Conservation (phyloP, 2,113 vertebrate genomes). For the Atractosteus spatula region DNA sequence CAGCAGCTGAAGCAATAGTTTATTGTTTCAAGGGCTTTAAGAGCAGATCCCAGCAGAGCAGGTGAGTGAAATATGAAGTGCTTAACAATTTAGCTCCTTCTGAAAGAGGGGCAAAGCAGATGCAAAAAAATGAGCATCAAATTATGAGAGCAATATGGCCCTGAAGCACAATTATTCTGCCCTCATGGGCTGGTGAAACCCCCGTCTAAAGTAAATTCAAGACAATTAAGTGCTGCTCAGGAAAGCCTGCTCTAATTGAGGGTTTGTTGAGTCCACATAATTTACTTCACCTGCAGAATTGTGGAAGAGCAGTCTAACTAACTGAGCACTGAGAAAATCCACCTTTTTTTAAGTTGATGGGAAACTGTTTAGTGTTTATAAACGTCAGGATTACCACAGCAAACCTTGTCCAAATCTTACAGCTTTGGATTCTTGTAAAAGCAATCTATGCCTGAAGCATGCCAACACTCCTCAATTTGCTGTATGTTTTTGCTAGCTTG, state of each 20-base stretch:
- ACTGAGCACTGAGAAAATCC: too few species aligned
- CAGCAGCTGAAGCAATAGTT: conserved; percentile 37
- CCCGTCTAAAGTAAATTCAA: conserved; percentile 31
- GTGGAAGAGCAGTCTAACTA: too few species aligned
- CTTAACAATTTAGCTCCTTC: conserved; percentile 10
- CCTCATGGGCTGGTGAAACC: conserved; percentile 26
- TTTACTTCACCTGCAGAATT: too few species aligned
- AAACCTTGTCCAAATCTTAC: too few species aligned
- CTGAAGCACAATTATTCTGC: conserved; percentile 30
- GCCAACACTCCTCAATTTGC: too few species aligned
- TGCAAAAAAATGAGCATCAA: background rate
- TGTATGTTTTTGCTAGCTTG: too few species aligned
- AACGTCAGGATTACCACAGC: too few species aligned
- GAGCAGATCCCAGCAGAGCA: conserved; percentile 10
- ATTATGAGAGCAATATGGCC: conserved; percentile 27
- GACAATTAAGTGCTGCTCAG: conserved; percentile 37
- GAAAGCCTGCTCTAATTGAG: background rate
- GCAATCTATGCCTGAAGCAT: too few species aligned
- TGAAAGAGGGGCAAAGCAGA: conserved; percentile 13
- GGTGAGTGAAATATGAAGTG: conserved; percentile 5
- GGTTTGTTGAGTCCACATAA: too few species aligned
- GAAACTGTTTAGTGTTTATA: too few species aligned
- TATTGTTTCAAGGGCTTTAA: conserved; percentile 51
- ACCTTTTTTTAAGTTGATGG: too few species aligned
- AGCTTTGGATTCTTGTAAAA: too few species aligned